Evolutionary conservation across 2,797 vertebrate genomes (phyloP), one percentile per base, ranked within the genome.

Genomic region (Coccyzus lansbergi): DNA sequence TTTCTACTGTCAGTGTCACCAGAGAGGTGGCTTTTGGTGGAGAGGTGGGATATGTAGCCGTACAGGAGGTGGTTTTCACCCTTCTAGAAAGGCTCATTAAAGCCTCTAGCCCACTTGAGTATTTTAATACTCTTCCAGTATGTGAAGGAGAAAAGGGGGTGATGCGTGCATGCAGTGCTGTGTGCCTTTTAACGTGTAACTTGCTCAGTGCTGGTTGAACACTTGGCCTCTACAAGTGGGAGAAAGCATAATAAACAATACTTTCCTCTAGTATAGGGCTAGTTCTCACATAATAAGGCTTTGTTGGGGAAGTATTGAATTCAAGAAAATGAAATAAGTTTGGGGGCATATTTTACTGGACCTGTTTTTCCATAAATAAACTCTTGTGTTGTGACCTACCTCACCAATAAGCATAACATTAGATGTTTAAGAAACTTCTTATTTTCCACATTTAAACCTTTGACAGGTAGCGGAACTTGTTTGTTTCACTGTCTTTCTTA

Each of bases 271-370:
- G 52, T 2, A 0, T 53, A 64, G 28, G 46, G 31, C 69, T 56
- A 12, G 36, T 14, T 94, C 53, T 93, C 85, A 71, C 64, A 10
- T 92, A 87, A 86, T 62, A 81, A 58, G 40, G 68, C 79, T 94
- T 94, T 81, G 58, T 31, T 18, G 74, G 17, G 34, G 70, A 77
- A 92, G 95, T 93, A 90, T 33, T 0, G 0, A 77, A 82, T 94
- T 94, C 49, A 48, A 46, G 51, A 76, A 90, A 90, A 62, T 48
- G 6, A 60, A 83, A 5, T 71, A 70, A 48, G 13, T 81, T 92
- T 75, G 26, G 42, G 51, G 62, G 29, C 7, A 7, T 22, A 26
- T 86, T 75, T 79, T 84, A n/a, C 59, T 88, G 56, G 64, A 86
- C 12, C 12, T 4, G 6, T 83, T 95, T 42, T 83, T 19, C 36